These are phyloP conservation scores for Tinea pellionella DNA, from an alignment of 2,888 invertebrate species.

Conservation along the genomic window DNA sequence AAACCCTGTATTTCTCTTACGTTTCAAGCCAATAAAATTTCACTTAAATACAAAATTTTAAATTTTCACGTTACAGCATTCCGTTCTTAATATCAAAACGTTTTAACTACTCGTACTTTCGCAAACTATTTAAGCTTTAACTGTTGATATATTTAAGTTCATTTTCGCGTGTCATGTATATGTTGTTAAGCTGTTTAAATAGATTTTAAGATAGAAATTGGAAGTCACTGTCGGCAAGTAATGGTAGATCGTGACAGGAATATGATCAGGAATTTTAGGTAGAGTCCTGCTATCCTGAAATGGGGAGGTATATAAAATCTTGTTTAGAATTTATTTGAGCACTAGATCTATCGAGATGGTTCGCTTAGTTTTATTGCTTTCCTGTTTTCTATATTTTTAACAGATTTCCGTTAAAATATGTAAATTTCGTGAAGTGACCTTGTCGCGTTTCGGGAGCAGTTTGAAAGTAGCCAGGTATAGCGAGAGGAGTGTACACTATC, in stretches of 20 bases:
- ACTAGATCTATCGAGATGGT: background rate
- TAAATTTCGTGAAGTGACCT: too few species aligned
- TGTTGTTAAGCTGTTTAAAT: constrained; percentile 23
- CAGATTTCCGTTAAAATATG: too few species aligned
- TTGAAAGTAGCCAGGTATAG: too few species aligned
- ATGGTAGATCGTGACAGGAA: constrained; percentile 62
- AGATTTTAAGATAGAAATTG: constrained; percentile 44
- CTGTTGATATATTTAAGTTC: constrained; percentile 10
- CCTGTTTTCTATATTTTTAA: too few species aligned
- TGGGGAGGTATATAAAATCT: background rate
- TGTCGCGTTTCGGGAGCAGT: too few species aligned
- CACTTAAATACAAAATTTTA: constrained; percentile 66
- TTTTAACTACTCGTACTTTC: background rate
- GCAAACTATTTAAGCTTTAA: constrained; percentile 15
- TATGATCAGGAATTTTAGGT: constrained; percentile 46
- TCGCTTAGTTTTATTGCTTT: background rate
- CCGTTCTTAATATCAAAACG: constrained; percentile 20
- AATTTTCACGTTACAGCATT: constrained; percentile 57
- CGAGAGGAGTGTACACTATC: too few species aligned
- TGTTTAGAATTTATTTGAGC: background rate
- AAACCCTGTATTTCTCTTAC: constrained; percentile 3
- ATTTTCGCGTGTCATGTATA: constrained; percentile 24
- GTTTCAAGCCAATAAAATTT: constrained; percentile 52
- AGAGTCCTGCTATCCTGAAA: background rate
- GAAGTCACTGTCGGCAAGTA: constrained; percentile 68